Evolutionary conservation across 2,888 invertebrate genomes (phyloP).

Genomic region (Hedychridium roseum): DNA sequence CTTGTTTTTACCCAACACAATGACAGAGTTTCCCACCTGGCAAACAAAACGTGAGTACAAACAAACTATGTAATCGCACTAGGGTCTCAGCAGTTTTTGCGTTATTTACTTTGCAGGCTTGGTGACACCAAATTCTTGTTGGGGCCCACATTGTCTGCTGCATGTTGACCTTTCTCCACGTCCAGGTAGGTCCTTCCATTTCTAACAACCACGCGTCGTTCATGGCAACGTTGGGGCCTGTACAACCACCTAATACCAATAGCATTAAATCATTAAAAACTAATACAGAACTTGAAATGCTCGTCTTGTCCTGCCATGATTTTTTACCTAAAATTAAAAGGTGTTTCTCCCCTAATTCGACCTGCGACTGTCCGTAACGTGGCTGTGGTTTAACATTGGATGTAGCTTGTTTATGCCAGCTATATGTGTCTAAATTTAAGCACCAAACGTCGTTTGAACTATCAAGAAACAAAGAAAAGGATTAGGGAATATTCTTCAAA

Average conservation of each 20-base stretch:
- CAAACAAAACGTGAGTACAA: constrained; percentile 5
- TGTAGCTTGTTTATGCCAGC: constrained; percentile 81
- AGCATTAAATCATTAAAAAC: constrained; percentile 15
- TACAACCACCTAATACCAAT: constrained; percentile 75
- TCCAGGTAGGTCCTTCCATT: constrained; percentile 77
- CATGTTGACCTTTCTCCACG: constrained; percentile 79
- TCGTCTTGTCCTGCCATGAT: too few relatives aligned
- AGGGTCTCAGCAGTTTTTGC: neutral
- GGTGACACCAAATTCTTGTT: constrained; percentile 92
- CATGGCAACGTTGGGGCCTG: constrained; percentile 85
- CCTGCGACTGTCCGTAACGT: constrained; percentile 93
- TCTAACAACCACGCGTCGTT: constrained; percentile 91
- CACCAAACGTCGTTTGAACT: constrained; percentile 89
- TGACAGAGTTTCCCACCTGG: constrained; percentile 77
- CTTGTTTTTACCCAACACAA: constrained; percentile 71
- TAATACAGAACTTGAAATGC: too few relatives aligned
- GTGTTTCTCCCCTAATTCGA: constrained; percentile 79
- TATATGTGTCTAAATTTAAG: constrained; percentile 77
- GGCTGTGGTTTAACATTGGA: constrained; percentile 77
- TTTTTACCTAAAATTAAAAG: constrained; percentile 75
- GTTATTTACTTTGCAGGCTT: constrained; percentile 77
- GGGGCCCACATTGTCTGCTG: constrained; percentile 82
- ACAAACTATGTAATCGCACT: neutral
- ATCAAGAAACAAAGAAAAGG: constrained; percentile 34
- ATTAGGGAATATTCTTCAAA: too few relatives aligned